Evolutionary conservation across 2,888 invertebrate species (phyloP).

Genomic region (Teleogryllus oceanicus): DNA sequence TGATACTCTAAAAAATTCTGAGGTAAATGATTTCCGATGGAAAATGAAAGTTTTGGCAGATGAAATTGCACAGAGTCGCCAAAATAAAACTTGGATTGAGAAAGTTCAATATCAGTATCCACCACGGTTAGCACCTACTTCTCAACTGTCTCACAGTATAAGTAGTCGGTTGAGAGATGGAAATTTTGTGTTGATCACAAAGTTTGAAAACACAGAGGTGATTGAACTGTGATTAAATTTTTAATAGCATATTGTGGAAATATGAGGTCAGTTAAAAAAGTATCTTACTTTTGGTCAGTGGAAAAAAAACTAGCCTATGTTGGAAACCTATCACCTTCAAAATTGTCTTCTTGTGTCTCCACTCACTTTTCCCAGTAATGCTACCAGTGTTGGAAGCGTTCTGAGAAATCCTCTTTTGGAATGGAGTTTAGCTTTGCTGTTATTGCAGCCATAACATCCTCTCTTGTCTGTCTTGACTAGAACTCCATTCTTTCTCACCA

Average conservation of each 20-base stretch:
- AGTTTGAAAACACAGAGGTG: slow-evolving; percentile 74
- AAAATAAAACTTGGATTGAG: slow-evolving; percentile 64
- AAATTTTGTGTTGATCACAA: slow-evolving; percentile 70
- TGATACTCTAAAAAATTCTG: slow-evolving; percentile 70
- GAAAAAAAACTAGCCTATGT: too few species aligned
- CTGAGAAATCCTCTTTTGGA: too few species aligned
- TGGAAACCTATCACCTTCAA: too few species aligned
- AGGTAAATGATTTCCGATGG: slow-evolving; percentile 85
- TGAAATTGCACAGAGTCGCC: slow-evolving; percentile 65
- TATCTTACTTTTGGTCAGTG: too few species aligned
- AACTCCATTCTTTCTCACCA: too few species aligned
- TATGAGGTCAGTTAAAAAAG: too few species aligned
- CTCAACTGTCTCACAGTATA: slow-evolving; percentile 65
- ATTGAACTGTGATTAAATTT: slow-evolving; percentile 35
- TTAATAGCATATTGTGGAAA: slow-evolving; percentile 35
- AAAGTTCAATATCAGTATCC: slow-evolving; percentile 80
- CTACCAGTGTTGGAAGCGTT: too few species aligned
- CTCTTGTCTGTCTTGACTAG: neutral
- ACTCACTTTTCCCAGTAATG: too few species aligned
- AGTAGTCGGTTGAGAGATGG: slow-evolving; percentile 61
- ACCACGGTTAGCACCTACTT: slow-evolving; percentile 65
- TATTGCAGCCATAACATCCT: neutral
- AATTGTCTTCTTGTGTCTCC: too few species aligned
- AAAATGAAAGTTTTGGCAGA: slow-evolving; percentile 78
- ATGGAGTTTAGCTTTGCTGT: too few species aligned